Evolutionary conservation across 2,888 invertebrate species (phyloP), one percentile per base, ranked within the genome.

Genomic region (Tachina fera): DNA sequence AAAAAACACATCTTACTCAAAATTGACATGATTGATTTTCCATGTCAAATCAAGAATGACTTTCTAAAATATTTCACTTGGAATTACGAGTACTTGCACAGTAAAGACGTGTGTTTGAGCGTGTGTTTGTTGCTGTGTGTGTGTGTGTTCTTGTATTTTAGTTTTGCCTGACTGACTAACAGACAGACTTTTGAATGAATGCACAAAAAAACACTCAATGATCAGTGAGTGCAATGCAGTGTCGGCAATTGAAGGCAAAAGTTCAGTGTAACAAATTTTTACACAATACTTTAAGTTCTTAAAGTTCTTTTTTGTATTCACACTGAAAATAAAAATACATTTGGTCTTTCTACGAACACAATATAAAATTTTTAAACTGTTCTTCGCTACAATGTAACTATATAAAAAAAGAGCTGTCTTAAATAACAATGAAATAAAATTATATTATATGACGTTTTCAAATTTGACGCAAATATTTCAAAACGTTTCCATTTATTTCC

Each of bases 21-120:
- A 88, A 88, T 89, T 90, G 91, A 90, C 91, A 91, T 91, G 91
- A 91, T 91, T 91, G 91, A 91, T 91, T 90, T 91, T 90, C 83
- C 90, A 88, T 91, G 90, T 90, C 87, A 87, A 78, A 85, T 87
- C 86, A 82, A 84, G 76, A 83, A 75, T 83, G 89, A 90, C 91
- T 91, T 91, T 91, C 90, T 90, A 89, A 90, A 89, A 90, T 89
- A 89, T 89, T 90, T 89, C 83, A 90, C 88, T 88, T 79, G 47
- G 78, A 82, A 78, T 75, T 63, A n/a, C n/a, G n/a, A n/a, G n/a
- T n/a, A 80, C 49, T 63, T 41, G 41, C n/a, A 11, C 16, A 11
- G 14, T 53, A 45, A 13, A 56, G 41, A 49, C n/a, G 16, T 63
- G 19, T n/a, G 6, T 8, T 11, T 70, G 19, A 41, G 22, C 13